Percentiles rank a stretch among this genome's conserved stretches.
phyloP scores from a whole-genome alignment of 2,797 vertebrate genomes.

The Triplophysa yarkandensis region DNA sequence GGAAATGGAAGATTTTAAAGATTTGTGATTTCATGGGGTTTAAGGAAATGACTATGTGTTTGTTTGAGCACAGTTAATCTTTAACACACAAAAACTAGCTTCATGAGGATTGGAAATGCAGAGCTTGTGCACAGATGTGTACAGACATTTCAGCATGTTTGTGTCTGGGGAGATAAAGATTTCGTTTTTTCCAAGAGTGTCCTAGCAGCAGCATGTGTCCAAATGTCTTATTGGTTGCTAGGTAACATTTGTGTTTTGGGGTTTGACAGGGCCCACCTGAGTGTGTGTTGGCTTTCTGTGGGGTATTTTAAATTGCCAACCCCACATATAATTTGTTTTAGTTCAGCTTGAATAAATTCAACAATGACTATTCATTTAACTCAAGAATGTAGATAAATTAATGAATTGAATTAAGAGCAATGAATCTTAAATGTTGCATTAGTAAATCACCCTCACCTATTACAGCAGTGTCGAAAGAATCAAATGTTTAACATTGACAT shows the following conservation, averaged over 20 bases:
- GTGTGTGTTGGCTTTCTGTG: neutral
- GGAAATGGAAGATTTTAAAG: slow-evolving; percentile 21
- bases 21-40: neutral
- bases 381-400: neutral
- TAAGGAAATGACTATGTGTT: neutral
- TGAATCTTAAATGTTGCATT: neutral
- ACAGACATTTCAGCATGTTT: slow-evolving; percentile 32
- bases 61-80: slow-evolving; percentile 23
- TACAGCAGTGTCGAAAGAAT: neutral
- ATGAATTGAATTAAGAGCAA: neutral
- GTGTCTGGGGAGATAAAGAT: slow-evolving; percentile 26
- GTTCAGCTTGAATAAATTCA: neutral
- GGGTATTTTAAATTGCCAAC: slow-evolving; percentile 18
- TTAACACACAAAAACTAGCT: slow-evolving; percentile 7
- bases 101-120: neutral
- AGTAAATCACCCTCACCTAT: neutral
- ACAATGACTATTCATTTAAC: no score
- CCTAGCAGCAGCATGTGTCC: slow-evolving; percentile 25
- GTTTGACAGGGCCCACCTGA: slow-evolving; percentile 19
- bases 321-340: neutral
- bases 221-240: slow-evolving; percentile 47
- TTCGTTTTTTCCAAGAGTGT: slow-evolving; percentile 2
- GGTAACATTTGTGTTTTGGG: slow-evolving; percentile 45
- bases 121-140: slow-evolving; percentile 6
- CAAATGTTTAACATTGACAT: neutral